Base-by-base conservation (phyloP, 2,797 vertebrate species). In the Ciconia nigra region DNA sequence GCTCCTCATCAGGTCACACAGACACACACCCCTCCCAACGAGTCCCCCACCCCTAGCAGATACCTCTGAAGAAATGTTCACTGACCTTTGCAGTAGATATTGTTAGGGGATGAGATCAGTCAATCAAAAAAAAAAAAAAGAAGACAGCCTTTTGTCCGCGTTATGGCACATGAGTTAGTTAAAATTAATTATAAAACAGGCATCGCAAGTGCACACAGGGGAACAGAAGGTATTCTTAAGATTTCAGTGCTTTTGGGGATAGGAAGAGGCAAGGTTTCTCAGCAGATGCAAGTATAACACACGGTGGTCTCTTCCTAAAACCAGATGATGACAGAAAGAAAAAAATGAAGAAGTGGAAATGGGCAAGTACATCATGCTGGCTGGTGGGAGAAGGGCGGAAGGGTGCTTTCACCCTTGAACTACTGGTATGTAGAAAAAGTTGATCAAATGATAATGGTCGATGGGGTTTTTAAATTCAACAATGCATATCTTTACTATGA, bases 11-110 rank as follows among this genome's bases (percentile, higher is more conserved):
- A 15, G 87, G 41, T 35, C 82, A 58, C 52, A 4, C n/a, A 44
- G 73, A 28, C 41, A 13, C 16, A 13, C 31, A 11, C 18, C 15
- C 7, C 33, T 39, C 61, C 33, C 11, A 52, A 42, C 0, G 25
- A 61, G 25, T 20, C 44, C 39, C 46, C 24, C 79, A 18, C 15
- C 33, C 46, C 33, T 10, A 25, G 65, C 21, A 52, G 52, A 15
- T 61, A 47, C 9, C 59, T 77, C 67, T 11, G 54, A 42, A 83
- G 67, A 82, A 84, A 74, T 74, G 54, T 63, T 87, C 59, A 13
- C 91, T 93, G 88, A 83, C 67, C 47, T 88, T 93, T 85, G 54
- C 51, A 26, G 65, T n/a, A 90, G 90, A 76, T 95, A 93, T 8
- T 79, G 82, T 93, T 79, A 73, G 78, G 81, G 79, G 84, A 73